Base-by-base conservation (phyloP, 1,140 invertebrate genomes). In the Charaxes varanes region DNA sequence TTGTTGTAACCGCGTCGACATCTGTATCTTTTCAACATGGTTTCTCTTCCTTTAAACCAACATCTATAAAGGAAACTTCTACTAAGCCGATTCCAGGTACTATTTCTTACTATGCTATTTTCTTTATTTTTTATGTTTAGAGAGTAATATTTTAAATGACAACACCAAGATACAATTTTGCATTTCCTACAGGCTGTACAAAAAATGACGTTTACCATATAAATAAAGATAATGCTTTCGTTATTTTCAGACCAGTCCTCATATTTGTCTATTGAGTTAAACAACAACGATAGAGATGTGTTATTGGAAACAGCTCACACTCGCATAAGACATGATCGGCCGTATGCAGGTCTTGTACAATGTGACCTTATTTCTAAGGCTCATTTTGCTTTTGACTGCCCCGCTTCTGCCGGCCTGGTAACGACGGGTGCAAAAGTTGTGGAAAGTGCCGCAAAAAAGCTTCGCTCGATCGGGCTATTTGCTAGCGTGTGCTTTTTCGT, bases 1-100 rank as follows among this genome's bases (percentile, higher is more conserved):
- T 49, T 0, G 22, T 45, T 0, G 22, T 61, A 2, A 36, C 34
- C 1, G 58, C 27, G 10, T 76, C 85, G 1, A 88, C 86, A 0
- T 79, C 72, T 13, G 77, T 88, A 33, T 77, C 84, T 2, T 73
- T 83, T 36, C 59, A 85, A 31, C 88, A 88, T 45, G 84, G 86
- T 27, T 62, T 73, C 27, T 50, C 51, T 14, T 22, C 23, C 0
- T 28, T 34, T 5, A 8, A 6, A 5, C 49, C 55, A 5, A 32
- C 22, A n/a, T 48, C 42, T 14, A 31, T 53, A 1, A 50, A 32
- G 3, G 54, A 55, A 3, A 53, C 50, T 1, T 45, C 49, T 5
- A 44, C 47, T 7, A 56, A 44, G 32, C 60, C 55, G 8, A 14
- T 38, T 12, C 11, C 17, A 8, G 24, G 26, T 18, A 28, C 6